A percentile compares a stretch with the other conserved stretches of the same genome.
Evolutionary conservation across 2,888 invertebrate genomes (phyloP).

Genomic region (Agrochola lychnidis): DNA sequence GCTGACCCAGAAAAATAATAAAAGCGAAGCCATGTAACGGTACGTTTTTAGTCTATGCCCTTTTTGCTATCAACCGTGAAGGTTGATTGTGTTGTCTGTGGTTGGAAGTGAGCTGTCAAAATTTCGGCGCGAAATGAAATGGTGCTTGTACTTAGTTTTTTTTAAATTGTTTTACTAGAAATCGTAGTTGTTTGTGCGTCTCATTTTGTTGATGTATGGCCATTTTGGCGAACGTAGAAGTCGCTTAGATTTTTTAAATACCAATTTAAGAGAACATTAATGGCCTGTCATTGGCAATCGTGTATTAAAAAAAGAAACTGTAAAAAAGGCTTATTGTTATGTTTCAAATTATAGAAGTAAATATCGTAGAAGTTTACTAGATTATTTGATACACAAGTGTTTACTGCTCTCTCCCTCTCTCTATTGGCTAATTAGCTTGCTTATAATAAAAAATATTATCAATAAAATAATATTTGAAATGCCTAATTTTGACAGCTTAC

Average conservation of each 20-base stretch:
- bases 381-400: background rate
- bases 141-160: constrained; percentile 51
- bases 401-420: constrained; percentile 36
- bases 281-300: background rate
- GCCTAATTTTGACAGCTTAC: constrained; percentile 65
- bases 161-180: background rate
- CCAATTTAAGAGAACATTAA: background rate
- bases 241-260: background rate
- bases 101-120: constrained; percentile 63
- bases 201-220: background rate
- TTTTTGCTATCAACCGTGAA: constrained; percentile 86
- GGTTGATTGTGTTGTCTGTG: constrained; percentile 55
- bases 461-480: background rate
- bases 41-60: constrained; percentile 89
- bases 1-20: constrained; percentile 90
- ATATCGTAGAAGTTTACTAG: background rate
- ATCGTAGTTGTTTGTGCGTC: constrained; percentile 5
- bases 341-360: background rate
- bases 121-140: constrained; percentile 54
- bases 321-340: background rate
- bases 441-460: background rate
- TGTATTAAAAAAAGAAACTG: background rate
- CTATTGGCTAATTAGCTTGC: constrained; percentile 31
- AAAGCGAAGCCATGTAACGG: constrained; percentile 88
- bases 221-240: background rate